phyloP scores from a whole-genome alignment of 2,113 vertebrate species.

The Miniopterus natalensis region DNA sequence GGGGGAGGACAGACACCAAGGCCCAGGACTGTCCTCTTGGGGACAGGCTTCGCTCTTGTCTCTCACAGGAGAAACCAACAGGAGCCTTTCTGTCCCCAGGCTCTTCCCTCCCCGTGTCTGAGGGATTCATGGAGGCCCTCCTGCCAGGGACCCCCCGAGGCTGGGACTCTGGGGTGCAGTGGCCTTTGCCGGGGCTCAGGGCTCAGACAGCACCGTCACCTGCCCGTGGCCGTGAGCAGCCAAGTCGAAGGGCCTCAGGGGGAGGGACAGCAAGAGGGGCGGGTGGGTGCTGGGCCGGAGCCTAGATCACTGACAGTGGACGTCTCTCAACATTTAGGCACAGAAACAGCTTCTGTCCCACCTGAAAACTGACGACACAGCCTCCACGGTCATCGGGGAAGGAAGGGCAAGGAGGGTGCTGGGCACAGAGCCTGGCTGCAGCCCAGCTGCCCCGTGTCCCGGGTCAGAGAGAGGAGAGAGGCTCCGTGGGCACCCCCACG shows the following conservation, averaged over 20 bases:
- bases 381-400: neutral
- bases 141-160: too few relatives aligned
- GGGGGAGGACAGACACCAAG: neutral
- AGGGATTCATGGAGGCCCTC: neutral
- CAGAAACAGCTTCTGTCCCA: neutral
- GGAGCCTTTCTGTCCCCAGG: neutral
- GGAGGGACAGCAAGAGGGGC: accelerated
- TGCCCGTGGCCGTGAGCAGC: accelerated
- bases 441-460: neutral
- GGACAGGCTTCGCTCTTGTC: neutral
- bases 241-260: neutral
- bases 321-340: neutral
- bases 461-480: too few relatives aligned
- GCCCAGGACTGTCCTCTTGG: neutral
- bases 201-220: neutral
- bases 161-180: accelerated
- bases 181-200: neutral
- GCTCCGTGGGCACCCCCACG: neutral
- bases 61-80: neutral
- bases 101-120: accelerated
- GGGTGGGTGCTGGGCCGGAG: too few relatives aligned
- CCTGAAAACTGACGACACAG: neutral
- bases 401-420: too few relatives aligned
- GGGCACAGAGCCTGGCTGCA: accelerated
- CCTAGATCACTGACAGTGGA: neutral